Base-by-base conservation (phyloP, 2,797 vertebrate species). In the Apogon talboti region DNA sequence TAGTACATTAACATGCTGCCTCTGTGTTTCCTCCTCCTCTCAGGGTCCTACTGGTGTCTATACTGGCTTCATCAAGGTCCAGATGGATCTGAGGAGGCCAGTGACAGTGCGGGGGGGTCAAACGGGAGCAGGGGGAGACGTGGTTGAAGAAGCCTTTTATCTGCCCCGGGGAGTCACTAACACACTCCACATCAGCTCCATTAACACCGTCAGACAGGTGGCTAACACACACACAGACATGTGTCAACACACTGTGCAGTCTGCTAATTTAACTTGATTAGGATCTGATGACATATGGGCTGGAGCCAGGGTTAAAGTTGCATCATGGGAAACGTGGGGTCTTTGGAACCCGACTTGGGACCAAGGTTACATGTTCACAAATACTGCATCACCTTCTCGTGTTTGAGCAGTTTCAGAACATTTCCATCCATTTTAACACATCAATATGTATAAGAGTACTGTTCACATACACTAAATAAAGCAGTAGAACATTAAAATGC, bases 1-100 rank as follows among this genome's bases (percentile, higher is more conserved):
- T 28, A 28, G 24, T 5, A 28, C 2, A 28, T 28, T 28, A 28
- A 28, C 24, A 28, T 28, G 24, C 8, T 13, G 14, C 11, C 18
- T 19, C 15, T 35, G 1, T 50, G 0, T 40, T 24, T 21, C 30
- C 15, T 44, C 7, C 46, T 0, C 66, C 8, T 49, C 30, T 19
- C 52, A 99, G 98, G 95, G 92, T 0, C 47, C 90, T 0, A 92
- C 90, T 8, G 94, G 96, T 54, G 85, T 94, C 54, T 99, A 98
- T 87, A 99, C 98, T 13, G 98, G 98, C 78, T 99, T 99, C 92
- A 96, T 99, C 87, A 96, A 98, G 79, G 98, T 99, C 49, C 96
- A 96, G 92, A 87, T 98, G 94, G 98, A 99, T 57, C 90, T 99
- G 66, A 90, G 93, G 91, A 91, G 93, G 87, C 94, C 96, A 0